phyloP scores from a whole-genome alignment of 2,888 invertebrate genomes.

The Microplitis deprimator region DNA sequence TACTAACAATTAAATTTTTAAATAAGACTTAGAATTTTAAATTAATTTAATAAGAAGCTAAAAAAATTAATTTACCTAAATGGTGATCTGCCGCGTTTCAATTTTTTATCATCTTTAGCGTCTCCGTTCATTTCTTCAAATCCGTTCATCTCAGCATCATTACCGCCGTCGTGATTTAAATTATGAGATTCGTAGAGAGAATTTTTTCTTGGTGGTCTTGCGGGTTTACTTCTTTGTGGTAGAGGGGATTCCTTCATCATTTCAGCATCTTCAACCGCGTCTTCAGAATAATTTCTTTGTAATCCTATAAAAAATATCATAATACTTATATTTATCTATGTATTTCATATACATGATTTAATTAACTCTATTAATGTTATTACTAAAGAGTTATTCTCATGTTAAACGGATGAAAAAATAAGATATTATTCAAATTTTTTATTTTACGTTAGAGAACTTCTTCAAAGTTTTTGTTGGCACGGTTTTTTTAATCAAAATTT shows the following conservation, averaged over 20 bases:
- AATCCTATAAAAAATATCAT: slow-evolving; percentile 75
- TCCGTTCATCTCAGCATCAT: slow-evolving; percentile 82
- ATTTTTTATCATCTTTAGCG: slow-evolving; percentile 80
- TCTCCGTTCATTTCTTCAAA: slow-evolving; percentile 77
- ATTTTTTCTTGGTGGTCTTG: slow-evolving; percentile 83
- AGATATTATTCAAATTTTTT: too few relatives aligned
- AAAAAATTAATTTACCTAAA: slow-evolving; percentile 78
- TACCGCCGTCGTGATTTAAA: slow-evolving; percentile 77
- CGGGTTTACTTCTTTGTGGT: slow-evolving; percentile 73
- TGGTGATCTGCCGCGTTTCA: slow-evolving; percentile 88
- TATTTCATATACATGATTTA: too few relatives aligned
- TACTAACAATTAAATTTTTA: slow-evolving; percentile 56
- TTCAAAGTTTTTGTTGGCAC: too few relatives aligned
- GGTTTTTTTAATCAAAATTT: too few relatives aligned
- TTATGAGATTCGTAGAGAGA: slow-evolving; percentile 73
- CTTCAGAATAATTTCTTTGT: slow-evolving; percentile 87
- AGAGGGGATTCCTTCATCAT: slow-evolving; percentile 74
- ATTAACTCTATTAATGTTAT: too few relatives aligned
- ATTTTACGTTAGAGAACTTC: too few relatives aligned
- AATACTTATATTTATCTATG: not conserved
- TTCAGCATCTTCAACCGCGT: slow-evolving; percentile 82
- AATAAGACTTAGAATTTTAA: slow-evolving; percentile 21
- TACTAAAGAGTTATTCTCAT: too few relatives aligned
- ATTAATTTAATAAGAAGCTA: slow-evolving; percentile 28
- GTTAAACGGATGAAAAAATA: too few relatives aligned